Evolutionary conservation across 2,113 vertebrate genomes (phyloP).

Genomic region (Corythoichthys haematopterus): DNA sequence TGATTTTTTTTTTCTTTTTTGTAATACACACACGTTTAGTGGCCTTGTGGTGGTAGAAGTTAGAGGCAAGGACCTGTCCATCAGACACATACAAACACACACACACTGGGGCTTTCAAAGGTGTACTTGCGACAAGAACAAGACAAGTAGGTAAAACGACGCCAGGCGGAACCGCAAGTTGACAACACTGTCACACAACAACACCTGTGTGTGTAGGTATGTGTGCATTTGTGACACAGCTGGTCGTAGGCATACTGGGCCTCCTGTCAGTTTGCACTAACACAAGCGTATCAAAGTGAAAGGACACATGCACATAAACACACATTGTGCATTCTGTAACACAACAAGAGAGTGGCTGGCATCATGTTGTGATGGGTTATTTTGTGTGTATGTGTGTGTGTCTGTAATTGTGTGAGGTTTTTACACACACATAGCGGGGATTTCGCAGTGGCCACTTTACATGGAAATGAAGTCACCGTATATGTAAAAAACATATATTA

Average conservation of each 20-base stretch:
- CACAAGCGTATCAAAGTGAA: conserved; percentile 11
- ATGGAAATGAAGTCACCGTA: neutral
- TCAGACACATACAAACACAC: conserved; percentile 4
- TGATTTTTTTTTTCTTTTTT: too few species aligned
- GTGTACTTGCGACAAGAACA: conserved; percentile 19
- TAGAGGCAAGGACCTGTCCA: conserved; percentile 8
- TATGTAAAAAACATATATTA: neutral
- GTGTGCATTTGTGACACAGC: conserved; percentile 5
- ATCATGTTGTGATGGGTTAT: neutral
- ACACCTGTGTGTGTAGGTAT: neutral
- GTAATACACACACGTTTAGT: conserved; percentile 1
- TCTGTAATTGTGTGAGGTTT: neutral
- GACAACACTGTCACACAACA: conserved; percentile 22
- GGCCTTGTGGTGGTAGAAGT: too few species aligned
- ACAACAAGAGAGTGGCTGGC: neutral
- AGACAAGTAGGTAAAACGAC: conserved; percentile 31
- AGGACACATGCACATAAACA: neutral
- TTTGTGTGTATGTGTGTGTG: conserved; percentile 7
- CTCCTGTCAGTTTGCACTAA: conserved; percentile 47
- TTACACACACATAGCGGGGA: neutral
- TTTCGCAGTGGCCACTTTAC: neutral
- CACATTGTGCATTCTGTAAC: neutral
- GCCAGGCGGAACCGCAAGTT: conserved; percentile 33
- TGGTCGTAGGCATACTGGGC: conserved; percentile 24
- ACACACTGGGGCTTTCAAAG: conserved; percentile 21